Conservation (phyloP, 2,888 invertebrate species). For the Podabrus alpinus region DNA sequence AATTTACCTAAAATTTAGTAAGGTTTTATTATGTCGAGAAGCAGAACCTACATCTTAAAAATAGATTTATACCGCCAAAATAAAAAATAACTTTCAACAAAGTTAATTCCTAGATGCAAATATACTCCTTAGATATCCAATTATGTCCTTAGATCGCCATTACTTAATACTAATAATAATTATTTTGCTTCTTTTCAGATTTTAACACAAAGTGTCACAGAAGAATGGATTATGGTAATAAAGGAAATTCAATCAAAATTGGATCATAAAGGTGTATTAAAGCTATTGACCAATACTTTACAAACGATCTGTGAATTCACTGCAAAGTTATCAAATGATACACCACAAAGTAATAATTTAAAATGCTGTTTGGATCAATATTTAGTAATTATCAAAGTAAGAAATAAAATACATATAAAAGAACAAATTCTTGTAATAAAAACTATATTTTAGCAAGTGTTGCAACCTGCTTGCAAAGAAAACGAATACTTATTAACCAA, state of each 20-base stretch:
- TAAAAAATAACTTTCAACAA: too few species aligned
- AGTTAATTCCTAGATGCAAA: too few species aligned
- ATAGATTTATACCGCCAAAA: too few species aligned
- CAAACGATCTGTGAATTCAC: slow-evolving; percentile 46
- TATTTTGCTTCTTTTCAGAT: slow-evolving; percentile 32
- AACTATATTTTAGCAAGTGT: slow-evolving; percentile 30
- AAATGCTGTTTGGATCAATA: slow-evolving; percentile 46
- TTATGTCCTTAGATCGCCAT: too few species aligned
- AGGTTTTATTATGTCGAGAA: too few species aligned
- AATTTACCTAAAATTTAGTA: too few species aligned
- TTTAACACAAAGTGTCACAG: slow-evolving; percentile 44
- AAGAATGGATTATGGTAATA: slow-evolving; percentile 46
- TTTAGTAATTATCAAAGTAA: slow-evolving; percentile 45
- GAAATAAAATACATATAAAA: neutral
- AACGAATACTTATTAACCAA: slow-evolving; percentile 40
- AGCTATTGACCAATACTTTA: slow-evolving; percentile 44
- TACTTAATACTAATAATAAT: slow-evolving; percentile 8
- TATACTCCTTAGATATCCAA: too few species aligned
- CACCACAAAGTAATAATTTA: slow-evolving; percentile 36
- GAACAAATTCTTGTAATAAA: neutral
- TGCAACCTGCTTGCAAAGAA: slow-evolving; percentile 28
- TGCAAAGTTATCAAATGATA: slow-evolving; percentile 38
- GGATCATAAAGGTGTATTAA: slow-evolving; percentile 36
- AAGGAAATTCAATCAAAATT: slow-evolving; percentile 36
- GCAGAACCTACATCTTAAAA: too few species aligned